Evolutionary conservation across 2,113 vertebrate genomes (phyloP), one percentile per base, ranked within the genome.

Genomic region (Merops nubicus): DNA sequence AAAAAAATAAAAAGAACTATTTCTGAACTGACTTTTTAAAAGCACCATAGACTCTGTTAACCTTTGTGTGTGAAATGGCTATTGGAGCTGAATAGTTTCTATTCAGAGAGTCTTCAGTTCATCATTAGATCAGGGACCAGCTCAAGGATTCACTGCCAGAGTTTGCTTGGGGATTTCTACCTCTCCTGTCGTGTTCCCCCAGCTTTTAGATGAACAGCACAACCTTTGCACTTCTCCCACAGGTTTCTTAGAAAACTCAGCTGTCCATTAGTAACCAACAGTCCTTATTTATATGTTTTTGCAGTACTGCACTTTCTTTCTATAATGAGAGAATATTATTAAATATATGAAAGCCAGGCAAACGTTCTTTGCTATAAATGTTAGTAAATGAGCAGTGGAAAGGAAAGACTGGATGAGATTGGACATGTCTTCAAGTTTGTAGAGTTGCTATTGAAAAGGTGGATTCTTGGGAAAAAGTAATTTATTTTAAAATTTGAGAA

Each of bases 11-110:
- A 31, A 4, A 91, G 40, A 72, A 4, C 48, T 68, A 1, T 76
- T 62, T 81, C 15, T 64, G 70, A 84, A 70, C 34, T 7, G 65
- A 42, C 7, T 64, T 45, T 57, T 60, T 40, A 31, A 75, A 72
- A 92, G 45, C 45, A 74, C 15, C 8, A 29, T 26, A 17, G 10
- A 48, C 25, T 65, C 33, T 67, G 19, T 59, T 82, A 88, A 90
- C 38, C 70, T 95, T 64, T 73, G 16, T 28, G 72, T 43, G 48
- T 82, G 79, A 91, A 85, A 42, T 8, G 78, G 28, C 60, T 67
- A 1, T 57, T 68, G 65, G 34, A 83, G 47, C 23, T 38, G 47
- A 94, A 76, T 19, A 14, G 73, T 64, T 89, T 64, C 56, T 54
- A 29, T 74, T 67, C 33, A 64, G 69, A 64, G 56, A 57, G 31